Base-by-base conservation (phyloP, 2,888 invertebrate genomes). In the Trichopoda pennipes region DNA sequence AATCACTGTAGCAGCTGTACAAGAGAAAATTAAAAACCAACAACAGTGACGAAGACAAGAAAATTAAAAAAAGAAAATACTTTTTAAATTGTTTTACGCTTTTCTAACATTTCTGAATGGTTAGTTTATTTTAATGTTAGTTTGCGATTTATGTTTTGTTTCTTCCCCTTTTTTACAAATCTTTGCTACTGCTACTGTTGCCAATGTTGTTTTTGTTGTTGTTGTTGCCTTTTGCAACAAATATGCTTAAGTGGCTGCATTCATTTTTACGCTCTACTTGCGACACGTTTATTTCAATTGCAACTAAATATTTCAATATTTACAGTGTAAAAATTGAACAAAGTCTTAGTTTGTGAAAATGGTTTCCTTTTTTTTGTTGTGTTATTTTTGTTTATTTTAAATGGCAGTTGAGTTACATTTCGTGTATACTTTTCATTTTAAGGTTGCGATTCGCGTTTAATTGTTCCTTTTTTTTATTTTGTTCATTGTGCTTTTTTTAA, bases 241-340 rank as follows among this genome's bases (percentile, higher is more conserved):
- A 58, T 42, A 32, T 28, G 79, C 70, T 76, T 77, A 66, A 81
- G 77, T 75, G 77, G 75, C 66, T 66, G 70, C 70, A 77, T 77
- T 82, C 77, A 83, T 82, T 84, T 85, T 85, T 81, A 85, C 83
- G 85, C 85, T 85, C 85, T 85, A 85, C 80, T 85, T 85, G 75
- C 1, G 47, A 32, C 80, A 76, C 68, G 81, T 75, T 81, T 53
- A 66, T 77, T 84, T 64, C 80, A 82, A 70, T 70, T 58, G 80
- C 80, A 49, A 53, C 19, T 19, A 38, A n/a, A 53, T 21, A 68
- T 16, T 61, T 16, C 2, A 10, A 14, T 16, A 53, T 61, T 63
- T 63, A 16, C 10, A 63, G 28, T 19, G 51, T 51, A 61, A 63
- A 44, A 72, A 70, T 47, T n/a, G 16, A 21, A 70, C 49, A 17